Conservation (phyloP, 2,888 invertebrate species). For the Ommatoiulus sabulosus region DNA sequence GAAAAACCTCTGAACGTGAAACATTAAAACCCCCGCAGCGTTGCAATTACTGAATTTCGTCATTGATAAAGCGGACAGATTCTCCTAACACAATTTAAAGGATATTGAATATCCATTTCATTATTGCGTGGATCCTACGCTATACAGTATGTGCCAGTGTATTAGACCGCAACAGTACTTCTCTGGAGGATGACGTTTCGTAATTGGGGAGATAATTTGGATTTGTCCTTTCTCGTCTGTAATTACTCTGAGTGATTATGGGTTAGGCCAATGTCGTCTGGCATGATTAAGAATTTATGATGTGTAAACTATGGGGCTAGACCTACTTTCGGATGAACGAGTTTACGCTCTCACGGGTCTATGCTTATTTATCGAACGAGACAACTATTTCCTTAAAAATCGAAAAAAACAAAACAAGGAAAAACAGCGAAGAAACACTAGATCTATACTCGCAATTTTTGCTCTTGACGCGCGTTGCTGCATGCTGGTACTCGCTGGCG, state of each 20-base stretch:
- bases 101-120: neutral
- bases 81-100: neutral
- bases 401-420: no score
- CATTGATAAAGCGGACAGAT: neutral
- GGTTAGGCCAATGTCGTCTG: neutral
- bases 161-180: neutral
- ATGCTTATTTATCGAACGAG: neutral
- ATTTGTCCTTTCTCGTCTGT: neutral
- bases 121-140: neutral
- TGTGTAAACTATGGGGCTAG: neutral
- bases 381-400: no score
- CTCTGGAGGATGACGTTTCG: slow-evolving; percentile 19
- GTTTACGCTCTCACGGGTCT: neutral
- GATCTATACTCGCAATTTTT: no score
- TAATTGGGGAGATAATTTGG: slow-evolving; percentile 37
- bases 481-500: no score
- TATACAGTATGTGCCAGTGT: neutral
- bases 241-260: slow-evolving; percentile 35
- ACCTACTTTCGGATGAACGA: neutral
- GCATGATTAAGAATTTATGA: slow-evolving; percentile 6
- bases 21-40: neutral
- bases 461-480: no score
- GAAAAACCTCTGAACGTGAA: neutral
- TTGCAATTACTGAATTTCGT: neutral
- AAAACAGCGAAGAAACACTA: no score